Conservation (phyloP, 1,140 invertebrate species). For the Maniola jurtina region DNA sequence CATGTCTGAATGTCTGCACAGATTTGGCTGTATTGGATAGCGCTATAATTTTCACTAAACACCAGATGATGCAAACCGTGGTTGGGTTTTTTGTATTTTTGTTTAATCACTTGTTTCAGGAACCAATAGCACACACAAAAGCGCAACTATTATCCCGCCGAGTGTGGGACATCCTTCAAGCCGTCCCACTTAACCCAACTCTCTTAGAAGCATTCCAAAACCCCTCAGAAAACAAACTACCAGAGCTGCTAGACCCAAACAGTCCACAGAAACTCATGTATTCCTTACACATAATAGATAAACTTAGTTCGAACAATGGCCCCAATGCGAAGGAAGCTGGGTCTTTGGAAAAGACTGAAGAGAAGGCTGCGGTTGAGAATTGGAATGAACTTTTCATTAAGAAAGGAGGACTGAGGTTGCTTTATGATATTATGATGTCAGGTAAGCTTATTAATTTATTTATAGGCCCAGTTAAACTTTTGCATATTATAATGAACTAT, state of each 20-base stretch:
- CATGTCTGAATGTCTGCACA: too few relatives aligned
- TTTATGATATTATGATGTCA: slow-evolving; percentile 95
- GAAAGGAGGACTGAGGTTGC: slow-evolving; percentile 90
- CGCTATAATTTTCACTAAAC: too few relatives aligned
- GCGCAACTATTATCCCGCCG: slow-evolving; percentile 92
- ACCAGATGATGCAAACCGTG: too few relatives aligned
- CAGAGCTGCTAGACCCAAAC: slow-evolving; percentile 89
- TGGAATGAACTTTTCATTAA: slow-evolving; percentile 92
- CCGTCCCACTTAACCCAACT: slow-evolving; percentile 92
- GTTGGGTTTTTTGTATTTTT: too few relatives aligned
- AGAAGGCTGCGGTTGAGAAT: slow-evolving; percentile 66
- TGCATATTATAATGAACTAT: background rate
- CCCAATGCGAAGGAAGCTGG: slow-evolving; percentile 50
- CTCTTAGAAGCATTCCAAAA: slow-evolving; percentile 91
- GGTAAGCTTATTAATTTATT: slow-evolving; percentile 72
- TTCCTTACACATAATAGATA: slow-evolving; percentile 94
- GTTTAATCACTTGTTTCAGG: slow-evolving; percentile 57
- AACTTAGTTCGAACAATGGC: slow-evolving; percentile 62
- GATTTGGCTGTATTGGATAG: too few relatives aligned
- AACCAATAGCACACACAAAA: slow-evolving; percentile 91
- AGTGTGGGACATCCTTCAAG: slow-evolving; percentile 96
- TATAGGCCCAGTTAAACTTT: background rate
- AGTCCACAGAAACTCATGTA: slow-evolving; percentile 97
- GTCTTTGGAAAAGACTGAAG: slow-evolving; percentile 59
- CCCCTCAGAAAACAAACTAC: slow-evolving; percentile 82